A percentile compares a stretch with the other conserved stretches of the same genome.
These are phyloP conservation scores for Shargacucullia verbasci DNA, from an alignment of 2,888 invertebrate species.

Conservation along the genomic window DNA sequence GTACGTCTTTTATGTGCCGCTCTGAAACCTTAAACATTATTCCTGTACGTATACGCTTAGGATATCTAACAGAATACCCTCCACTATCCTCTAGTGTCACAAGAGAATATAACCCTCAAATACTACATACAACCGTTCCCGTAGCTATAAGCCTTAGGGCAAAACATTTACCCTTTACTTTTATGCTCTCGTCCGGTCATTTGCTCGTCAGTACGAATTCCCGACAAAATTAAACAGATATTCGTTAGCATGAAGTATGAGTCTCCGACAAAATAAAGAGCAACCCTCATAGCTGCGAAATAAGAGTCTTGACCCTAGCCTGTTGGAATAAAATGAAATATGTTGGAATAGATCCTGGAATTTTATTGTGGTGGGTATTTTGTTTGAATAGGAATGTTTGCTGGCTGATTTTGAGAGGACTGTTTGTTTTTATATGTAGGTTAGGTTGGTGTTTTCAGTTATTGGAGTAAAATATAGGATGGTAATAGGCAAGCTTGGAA, in stretches of 20 bases:
- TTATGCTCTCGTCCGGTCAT: neutral
- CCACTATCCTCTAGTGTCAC: neutral
- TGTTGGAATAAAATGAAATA: constrained; percentile 48
- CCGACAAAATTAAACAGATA: constrained; percentile 40
- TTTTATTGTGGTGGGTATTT: constrained; percentile 44
- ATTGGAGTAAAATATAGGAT: no score
- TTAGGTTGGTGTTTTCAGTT: neutral
- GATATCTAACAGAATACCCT: neutral
- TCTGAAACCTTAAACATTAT: no score
- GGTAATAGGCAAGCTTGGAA: no score
- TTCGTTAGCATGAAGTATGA: constrained; percentile 37
- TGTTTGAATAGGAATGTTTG: constrained; percentile 29
- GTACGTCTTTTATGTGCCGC: no score
- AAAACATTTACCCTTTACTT: constrained; percentile 1
- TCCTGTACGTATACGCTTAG: no score
- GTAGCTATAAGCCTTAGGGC: constrained; percentile 1
- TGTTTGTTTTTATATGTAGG: constrained; percentile 15
- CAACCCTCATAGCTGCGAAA: constrained; percentile 31
- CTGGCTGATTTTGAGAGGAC: constrained; percentile 23
- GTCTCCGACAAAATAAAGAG: constrained; percentile 28
- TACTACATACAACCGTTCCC: neutral
- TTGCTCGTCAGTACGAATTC: constrained; percentile 19
- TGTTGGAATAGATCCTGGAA: constrained; percentile 31
- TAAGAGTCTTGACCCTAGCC: constrained; percentile 40
- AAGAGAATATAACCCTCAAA: neutral